Evolutionary conservation across 2,797 vertebrate genomes (phyloP).

Genomic region (Rhabdomys pumilio): DNA sequence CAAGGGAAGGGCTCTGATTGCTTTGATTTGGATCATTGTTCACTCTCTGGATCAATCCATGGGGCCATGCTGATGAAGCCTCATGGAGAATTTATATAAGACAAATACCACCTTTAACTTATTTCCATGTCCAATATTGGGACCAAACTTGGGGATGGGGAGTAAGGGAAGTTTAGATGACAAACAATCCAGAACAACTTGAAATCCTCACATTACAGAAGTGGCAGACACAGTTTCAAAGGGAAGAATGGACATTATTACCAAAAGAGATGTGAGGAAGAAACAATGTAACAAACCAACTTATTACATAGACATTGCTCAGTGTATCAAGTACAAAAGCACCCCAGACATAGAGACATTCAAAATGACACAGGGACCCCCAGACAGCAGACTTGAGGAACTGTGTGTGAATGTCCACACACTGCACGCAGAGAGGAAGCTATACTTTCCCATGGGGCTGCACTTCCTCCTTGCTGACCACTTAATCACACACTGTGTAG

Average conservation of each 20-base stretch:
- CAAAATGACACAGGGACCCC: background rate
- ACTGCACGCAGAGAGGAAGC: background rate
- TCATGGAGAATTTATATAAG: slow-evolving; percentile 15
- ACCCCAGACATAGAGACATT: background rate
- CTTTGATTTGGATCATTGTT: background rate
- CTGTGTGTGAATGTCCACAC: background rate
- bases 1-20: background rate
- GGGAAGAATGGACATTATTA: background rate
- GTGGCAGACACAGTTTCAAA: background rate
- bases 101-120: background rate
- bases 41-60: background rate
- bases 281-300: background rate
- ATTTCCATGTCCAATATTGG: background rate
- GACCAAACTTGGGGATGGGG: background rate
- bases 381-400: background rate
- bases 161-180: background rate
- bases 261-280: background rate
- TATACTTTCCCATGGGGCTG: background rate
- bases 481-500: background rate
- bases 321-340: background rate
- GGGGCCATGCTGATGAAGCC: background rate
- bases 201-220: background rate
- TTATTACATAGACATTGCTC: background rate
- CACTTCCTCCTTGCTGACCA: background rate
- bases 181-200: background rate